Base-by-base conservation (phyloP, 2,113 vertebrate genomes). In the Hippocampus abdominalis region DNA sequence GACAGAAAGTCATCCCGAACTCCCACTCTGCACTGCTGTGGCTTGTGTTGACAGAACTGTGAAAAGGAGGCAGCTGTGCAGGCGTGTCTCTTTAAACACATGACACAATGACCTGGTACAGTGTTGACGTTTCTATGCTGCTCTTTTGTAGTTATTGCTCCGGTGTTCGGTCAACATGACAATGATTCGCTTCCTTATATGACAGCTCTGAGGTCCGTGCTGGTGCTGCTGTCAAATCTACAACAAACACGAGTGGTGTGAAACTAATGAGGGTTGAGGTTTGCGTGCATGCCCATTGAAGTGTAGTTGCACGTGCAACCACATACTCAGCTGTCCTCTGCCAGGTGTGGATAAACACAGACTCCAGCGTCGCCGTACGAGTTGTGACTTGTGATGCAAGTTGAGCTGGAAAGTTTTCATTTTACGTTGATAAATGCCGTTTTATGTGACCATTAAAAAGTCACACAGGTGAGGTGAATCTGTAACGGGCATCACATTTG, bases 61-160 rank as follows among this genome's bases (percentile, higher is more conserved):
- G 27, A 70, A 84, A 73, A 84, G 74, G 48, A 80, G 72, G 71
- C 83, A 90, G 86, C 84, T 86, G 80, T 75, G 81, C 81, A 78
- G 80, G 60, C 75, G 15, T 9, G 70, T 72, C 44, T 79, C 75
- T 74, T 21, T 73, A 84, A 87, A 85, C 86, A 83, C 73, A 73
- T 77, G 85, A 79, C 80, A 83, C 3, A 12, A 48, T 81, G 72
- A 83, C 82, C 84, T 13, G 9, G 20, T 79, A 72, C 74, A 69
- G 79, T 75, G 88, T 78, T 89, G 88, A 89, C 62, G 69, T 81
- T 61, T 83, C 73, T 65, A 9, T 78, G 53, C 66, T 70, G 42
- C 60, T 73, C 68, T 57, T 85, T 90, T 64, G n/a, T 84, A 87
- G 69, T 81, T 74, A 70, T 77, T 75, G 32, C 69, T 79, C 69